Base-by-base conservation (phyloP, 2,888 invertebrate genomes). In the Cistogaster globosa region DNA sequence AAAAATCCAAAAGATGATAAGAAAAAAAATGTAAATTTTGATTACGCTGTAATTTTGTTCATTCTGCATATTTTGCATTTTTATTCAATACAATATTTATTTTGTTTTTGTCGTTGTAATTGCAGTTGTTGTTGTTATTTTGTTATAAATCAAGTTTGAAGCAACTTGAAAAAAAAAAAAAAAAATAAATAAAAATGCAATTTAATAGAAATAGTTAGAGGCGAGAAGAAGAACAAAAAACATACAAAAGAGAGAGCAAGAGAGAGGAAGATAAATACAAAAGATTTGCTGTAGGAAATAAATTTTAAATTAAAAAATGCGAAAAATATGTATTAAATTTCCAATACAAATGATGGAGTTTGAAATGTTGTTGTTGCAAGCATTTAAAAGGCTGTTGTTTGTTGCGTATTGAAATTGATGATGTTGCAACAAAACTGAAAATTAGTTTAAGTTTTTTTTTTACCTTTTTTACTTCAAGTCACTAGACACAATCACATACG, bases 21-120 rank as follows among this genome's bases (percentile, higher is more conserved):
- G 38, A 16, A 16, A 11, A 20, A 57, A 36, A 48, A 57, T 32
- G 18, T 11, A 48, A 26, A 53, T 65, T 45, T 62, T 45, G 79
- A 79, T 79, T 72, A 79, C 71, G 67, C 72, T 60, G 58, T 58
- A 58, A 80, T 80, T 79, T 79, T 55, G 62, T 78, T 62, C 42
- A 62, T 79, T 79, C 53, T 80, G 72, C 80, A 67, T 80, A 80
- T 67, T 80, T 72, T 72, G 72, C 72, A 74, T 80, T 80, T 32
- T 74, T 74, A 58, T 80, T 51, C 65, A 65, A 67, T 72, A 72
- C 48, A 67, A 62, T n/a, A 68, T 53, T 69, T 42, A 60, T 77
- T 58, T 60, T 65, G 67, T 75, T 32, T 45, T 74, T 65, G 38
- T 22, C 3, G 26, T 53, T 63, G 63, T 9, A 58, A 48, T 18